Conservation (phyloP, 1,140 invertebrate species). For the Thaumetopoea pityocampa region DNA sequence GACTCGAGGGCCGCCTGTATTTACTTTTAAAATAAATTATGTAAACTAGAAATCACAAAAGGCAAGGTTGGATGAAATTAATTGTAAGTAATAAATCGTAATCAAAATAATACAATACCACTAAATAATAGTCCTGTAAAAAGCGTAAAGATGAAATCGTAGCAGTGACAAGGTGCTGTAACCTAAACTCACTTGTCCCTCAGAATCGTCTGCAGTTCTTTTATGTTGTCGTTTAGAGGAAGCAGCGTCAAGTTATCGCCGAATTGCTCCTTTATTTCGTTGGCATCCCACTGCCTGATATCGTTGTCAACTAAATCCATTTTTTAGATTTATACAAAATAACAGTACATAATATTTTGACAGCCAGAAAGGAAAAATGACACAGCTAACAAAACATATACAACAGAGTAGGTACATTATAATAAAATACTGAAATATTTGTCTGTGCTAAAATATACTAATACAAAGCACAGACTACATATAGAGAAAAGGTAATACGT, state of each 20-base stretch:
- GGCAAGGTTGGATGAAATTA: too few species aligned
- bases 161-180: slow-evolving; percentile 20
- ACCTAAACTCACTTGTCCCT: slow-evolving; percentile 90
- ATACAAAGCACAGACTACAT: too few species aligned
- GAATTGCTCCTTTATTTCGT: slow-evolving; percentile 79
- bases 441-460: too few species aligned
- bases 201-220: slow-evolving; percentile 96
- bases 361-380: slow-evolving; percentile 2
- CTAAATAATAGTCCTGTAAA: slow-evolving; percentile 2
- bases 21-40: too few species aligned
- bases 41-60: too few species aligned
- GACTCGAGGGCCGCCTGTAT: too few species aligned
- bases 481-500: too few species aligned
- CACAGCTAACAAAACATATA: background rate
- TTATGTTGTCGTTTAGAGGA: slow-evolving; percentile 90
- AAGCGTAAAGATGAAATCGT: background rate
- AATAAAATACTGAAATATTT: too few species aligned
- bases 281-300: slow-evolving; percentile 54
- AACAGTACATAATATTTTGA: slow-evolving; percentile 1
- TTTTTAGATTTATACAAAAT: slow-evolving; percentile 11
- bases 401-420: too few species aligned
- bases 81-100: too few species aligned
- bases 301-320: slow-evolving; percentile 64
- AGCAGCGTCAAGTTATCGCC: slow-evolving; percentile 89
- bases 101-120: too few species aligned